A percentile compares a stretch with the other conserved stretches of the same genome.
Evolutionary conservation across 2,113 vertebrate genomes (phyloP).

Genomic region (Limnothrissa miodon): DNA sequence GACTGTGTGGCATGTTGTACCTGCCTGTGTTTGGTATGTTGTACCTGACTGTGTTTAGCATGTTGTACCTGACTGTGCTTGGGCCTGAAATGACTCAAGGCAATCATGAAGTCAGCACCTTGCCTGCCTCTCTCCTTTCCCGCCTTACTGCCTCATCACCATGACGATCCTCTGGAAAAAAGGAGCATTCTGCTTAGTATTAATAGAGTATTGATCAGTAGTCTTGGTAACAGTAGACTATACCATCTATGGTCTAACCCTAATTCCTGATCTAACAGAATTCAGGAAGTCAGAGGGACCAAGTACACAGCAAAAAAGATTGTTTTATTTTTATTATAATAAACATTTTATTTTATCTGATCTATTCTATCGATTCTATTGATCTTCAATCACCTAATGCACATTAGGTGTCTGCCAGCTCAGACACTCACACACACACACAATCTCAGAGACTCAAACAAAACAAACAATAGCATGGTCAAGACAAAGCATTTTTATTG

Average conservation of each 20-base stretch:
- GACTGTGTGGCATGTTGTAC: too few species aligned
- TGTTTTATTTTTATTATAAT: too few species aligned
- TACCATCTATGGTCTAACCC: background rate
- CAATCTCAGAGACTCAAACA: background rate
- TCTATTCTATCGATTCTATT: too few species aligned
- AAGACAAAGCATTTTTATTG: slow-evolving; percentile 9
- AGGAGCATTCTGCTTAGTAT: background rate
- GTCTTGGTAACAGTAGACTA: background rate
- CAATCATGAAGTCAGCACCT: too few species aligned
- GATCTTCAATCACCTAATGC: background rate
- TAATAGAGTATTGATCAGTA: background rate
- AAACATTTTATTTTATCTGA: too few species aligned
- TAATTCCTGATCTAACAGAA: background rate
- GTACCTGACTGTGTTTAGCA: background rate
- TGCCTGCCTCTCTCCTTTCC: background rate
- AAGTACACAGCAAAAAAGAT: background rate
- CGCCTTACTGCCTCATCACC: background rate
- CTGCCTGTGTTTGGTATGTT: background rate
- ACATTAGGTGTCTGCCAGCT: background rate
- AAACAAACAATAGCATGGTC: background rate
- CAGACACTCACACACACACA: background rate
- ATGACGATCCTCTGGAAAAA: background rate
- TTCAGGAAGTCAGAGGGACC: background rate
- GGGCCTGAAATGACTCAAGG: background rate
- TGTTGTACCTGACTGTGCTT: background rate